Evolutionary conservation across 1,140 invertebrate genomes (phyloP), one percentile per base, ranked within the genome.

Genomic region (Achroia grisella): DNA sequence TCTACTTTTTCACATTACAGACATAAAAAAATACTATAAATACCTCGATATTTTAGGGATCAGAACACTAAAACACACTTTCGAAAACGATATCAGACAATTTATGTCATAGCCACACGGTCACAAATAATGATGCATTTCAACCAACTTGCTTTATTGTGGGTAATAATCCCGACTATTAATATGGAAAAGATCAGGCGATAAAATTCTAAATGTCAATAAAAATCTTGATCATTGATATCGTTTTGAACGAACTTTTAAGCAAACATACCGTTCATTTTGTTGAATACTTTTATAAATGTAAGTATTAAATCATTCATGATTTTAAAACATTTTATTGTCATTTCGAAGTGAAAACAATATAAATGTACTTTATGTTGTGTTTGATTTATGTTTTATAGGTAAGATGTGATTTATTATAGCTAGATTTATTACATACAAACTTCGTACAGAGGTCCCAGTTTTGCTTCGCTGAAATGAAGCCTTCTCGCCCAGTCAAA

Each of bases 361-460:
- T 84, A 81, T 81, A 80, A 80, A 80, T 74, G 69, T 81, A 67
- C 80, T 81, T 81, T 81, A 72, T 72, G 77, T 77, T 71, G 64
- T 56, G 27, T 32, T 62, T 80, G 79, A 79, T 84, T 84, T 84
- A 84, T 80, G 64, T 68, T 80, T 81, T 79, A 78, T 80, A 76
- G 73, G 69, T 73, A 64, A 74, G 64, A 62, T 74, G 72, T 78
- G 77, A 81, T 81, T 80, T 84, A 84, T 72, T 67, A 56, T 69
- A 48, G 57, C 44, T 63, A 59, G 60, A 60, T 71, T 73, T 70
- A 68, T 2, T 23, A 6, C 17, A 69, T 72, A 77, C 57, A 76
- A 71, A 67, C 66, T 75, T 71, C 55, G 52, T 36, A 52, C 56
- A 53, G 46, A 45, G 37, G 39, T 44, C 41, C 17, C 34, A 42